Percentiles rank a stretch among this genome's conserved stretches.
phyloP scores from a whole-genome alignment of 2,113 vertebrate genomes.

The Aplodontia rufa region DNA sequence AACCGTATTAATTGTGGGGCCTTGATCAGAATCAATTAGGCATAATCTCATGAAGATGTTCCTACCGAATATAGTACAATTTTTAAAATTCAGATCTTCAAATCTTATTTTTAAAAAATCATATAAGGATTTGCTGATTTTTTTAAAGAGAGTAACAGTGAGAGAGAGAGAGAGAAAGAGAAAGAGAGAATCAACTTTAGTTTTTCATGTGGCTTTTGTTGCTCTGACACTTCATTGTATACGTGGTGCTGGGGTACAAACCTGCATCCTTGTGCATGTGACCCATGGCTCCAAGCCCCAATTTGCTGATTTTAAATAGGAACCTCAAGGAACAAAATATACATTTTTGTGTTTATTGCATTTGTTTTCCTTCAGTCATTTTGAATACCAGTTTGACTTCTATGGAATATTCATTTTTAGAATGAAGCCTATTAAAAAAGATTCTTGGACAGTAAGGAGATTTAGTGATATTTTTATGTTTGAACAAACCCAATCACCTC shows the following conservation, averaged over 20 bases:
- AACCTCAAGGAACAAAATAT: neutral
- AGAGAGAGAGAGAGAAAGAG: too few relatives aligned
- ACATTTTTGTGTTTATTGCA: neutral
- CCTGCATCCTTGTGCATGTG: too few relatives aligned
- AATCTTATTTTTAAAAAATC: neutral
- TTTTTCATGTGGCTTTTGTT: too few relatives aligned
- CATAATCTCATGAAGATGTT: neutral
- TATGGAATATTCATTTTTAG: neutral
- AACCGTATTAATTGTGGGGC: neutral
- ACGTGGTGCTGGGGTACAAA: too few relatives aligned
- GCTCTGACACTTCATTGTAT: too few relatives aligned
- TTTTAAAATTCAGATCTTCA: conserved; percentile 11
- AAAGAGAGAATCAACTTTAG: too few relatives aligned
- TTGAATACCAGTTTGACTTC: neutral
- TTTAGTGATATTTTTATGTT: conserved; percentile 17
- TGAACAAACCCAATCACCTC: conserved; percentile 26
- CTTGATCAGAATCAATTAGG: neutral
- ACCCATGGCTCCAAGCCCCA: too few relatives aligned
- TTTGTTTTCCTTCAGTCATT: conserved; percentile 26
- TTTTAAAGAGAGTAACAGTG: too few relatives aligned
- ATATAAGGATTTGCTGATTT: neutral
- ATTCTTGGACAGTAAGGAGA: conserved; percentile 32
- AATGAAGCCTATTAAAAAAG: neutral
- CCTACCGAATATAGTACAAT: neutral
- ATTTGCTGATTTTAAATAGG: neutral